A percentile compares a stretch with the other conserved stretches of the same genome.
These are phyloP conservation scores for Parochlus steinenii DNA, from an alignment of 2,888 invertebrate species.

Conservation along the genomic window DNA sequence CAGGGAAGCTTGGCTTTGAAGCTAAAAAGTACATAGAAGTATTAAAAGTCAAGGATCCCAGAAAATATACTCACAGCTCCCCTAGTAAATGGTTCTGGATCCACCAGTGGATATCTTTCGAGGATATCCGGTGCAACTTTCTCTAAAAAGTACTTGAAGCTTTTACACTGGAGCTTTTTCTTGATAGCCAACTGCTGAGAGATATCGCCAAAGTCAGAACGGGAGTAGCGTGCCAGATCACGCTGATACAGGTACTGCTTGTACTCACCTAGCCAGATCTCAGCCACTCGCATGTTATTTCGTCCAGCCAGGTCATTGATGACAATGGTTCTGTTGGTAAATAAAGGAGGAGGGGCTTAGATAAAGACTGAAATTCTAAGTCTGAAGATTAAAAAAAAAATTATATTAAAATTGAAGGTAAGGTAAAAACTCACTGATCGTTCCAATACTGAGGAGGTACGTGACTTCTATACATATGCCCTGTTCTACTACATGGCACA, in stretches of 20 bases:
- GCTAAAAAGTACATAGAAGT: slow-evolving; percentile 3
- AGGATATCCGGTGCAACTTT: slow-evolving; percentile 80
- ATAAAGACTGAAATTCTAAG: no score
- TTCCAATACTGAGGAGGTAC: slow-evolving; percentile 83
- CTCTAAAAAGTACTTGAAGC: slow-evolving; percentile 91
- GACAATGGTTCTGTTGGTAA: no score
- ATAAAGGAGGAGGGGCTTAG: no score
- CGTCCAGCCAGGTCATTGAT: no score
- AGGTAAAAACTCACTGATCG: no score
- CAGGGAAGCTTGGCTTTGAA: slow-evolving; percentile 39
- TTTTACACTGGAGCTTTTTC: slow-evolving; percentile 60
- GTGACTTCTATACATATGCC: slow-evolving; percentile 76
- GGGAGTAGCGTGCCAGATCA: slow-evolving; percentile 49
- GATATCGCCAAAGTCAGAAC: slow-evolving; percentile 68
- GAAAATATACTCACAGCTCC: slow-evolving; percentile 26
- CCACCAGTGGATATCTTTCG: slow-evolving; percentile 47
- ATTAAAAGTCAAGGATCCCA: neutral
- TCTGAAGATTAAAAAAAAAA: no score
- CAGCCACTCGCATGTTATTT: slow-evolving; percentile 86
- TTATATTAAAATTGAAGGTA: no score
- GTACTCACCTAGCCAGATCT: slow-evolving; percentile 99
- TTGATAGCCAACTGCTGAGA: slow-evolving; percentile 60
- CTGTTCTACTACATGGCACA: slow-evolving; percentile 83
- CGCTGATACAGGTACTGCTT: slow-evolving; percentile 68
- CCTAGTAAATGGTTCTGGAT: slow-evolving; percentile 42